Evolutionary conservation across 1,140 invertebrate species (phyloP).

Genomic region (Acyrthosiphon pisum): DNA sequence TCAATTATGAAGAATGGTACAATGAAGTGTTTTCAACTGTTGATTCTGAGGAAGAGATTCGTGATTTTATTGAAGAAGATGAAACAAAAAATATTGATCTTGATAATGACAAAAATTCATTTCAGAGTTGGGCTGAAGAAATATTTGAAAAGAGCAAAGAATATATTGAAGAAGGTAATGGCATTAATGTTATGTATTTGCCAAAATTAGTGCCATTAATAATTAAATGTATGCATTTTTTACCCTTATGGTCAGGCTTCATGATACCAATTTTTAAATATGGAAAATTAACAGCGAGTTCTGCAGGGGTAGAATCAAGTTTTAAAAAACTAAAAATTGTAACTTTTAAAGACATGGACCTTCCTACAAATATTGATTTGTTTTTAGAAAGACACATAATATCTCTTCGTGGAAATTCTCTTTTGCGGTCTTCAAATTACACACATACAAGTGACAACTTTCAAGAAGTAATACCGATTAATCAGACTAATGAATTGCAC

Average conservation of each 20-base stretch:
- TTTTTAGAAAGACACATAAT: constrained; percentile 13
- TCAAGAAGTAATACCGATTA: neutral
- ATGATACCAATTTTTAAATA: constrained; percentile 23
- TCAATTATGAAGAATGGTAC: neutral
- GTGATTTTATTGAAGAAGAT: neutral
- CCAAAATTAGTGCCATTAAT: neutral
- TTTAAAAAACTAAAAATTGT: neutral
- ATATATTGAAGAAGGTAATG: neutral
- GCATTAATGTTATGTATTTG: neutral
- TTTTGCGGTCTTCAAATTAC: neutral
- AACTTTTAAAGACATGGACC: neutral
- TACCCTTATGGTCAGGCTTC: neutral
- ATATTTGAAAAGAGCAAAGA: neutral
- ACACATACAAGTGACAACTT: neutral
- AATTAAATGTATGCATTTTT: neutral
- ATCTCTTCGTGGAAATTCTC: neutral
- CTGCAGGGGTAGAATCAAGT: neutral
- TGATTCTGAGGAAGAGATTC: neutral
- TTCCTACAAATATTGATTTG: neutral
- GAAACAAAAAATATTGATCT: neutral
- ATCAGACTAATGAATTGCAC: neutral
- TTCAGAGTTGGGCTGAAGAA: neutral
- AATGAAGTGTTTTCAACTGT: neutral
- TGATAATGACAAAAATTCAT: neutral
- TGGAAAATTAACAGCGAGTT: neutral